phyloP scores from a whole-genome alignment of 2,888 invertebrate species.

The Opisthograptis luteolata region DNA sequence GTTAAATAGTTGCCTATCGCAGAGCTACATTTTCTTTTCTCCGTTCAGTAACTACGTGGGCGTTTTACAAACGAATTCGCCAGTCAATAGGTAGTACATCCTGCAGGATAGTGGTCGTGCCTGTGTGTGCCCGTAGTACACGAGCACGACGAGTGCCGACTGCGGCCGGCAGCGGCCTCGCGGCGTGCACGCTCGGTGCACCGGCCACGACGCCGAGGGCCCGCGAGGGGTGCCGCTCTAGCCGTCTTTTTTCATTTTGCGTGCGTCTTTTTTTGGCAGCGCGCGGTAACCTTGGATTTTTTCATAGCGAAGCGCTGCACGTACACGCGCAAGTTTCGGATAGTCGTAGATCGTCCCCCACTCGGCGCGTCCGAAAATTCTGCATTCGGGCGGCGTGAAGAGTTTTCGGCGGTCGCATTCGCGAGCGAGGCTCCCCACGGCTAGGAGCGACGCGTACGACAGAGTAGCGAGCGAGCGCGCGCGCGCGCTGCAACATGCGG shows the following conservation, averaged over 20 bases:
- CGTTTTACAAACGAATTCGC: conserved; percentile 11
- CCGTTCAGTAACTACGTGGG: no score
- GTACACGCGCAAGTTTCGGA: conserved; percentile 81
- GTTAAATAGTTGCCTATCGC: no score
- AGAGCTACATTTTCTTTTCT: no score
- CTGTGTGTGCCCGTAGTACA: no score
- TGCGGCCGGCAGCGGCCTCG: conserved; percentile 51
- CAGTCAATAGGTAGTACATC: conserved; percentile 23
- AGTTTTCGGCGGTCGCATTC: conserved; percentile 83
- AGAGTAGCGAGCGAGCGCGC: conserved; percentile 55
- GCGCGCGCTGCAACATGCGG: conserved; percentile 79
- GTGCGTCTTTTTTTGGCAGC: conserved; percentile 84
- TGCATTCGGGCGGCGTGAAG: conserved; percentile 80
- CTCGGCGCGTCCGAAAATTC: conserved; percentile 82
- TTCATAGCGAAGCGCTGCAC: conserved; percentile 82
- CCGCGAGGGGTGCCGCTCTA: conserved; percentile 76
- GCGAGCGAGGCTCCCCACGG: conserved; percentile 79
- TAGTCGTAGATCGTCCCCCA: conserved; percentile 83
- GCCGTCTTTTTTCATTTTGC: conserved; percentile 81
- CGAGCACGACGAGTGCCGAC: conserved; percentile 28
- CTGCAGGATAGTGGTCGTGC: no score
- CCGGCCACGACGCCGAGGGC: conserved; percentile 61
- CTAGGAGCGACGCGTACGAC: conserved; percentile 70
- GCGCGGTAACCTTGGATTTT: conserved; percentile 83
- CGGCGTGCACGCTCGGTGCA: conserved; percentile 70